A percentile compares a stretch with the other conserved stretches of the same genome.
Conservation (phyloP, 2,113 vertebrate genomes). For the Notothenia coriiceps region DNA sequence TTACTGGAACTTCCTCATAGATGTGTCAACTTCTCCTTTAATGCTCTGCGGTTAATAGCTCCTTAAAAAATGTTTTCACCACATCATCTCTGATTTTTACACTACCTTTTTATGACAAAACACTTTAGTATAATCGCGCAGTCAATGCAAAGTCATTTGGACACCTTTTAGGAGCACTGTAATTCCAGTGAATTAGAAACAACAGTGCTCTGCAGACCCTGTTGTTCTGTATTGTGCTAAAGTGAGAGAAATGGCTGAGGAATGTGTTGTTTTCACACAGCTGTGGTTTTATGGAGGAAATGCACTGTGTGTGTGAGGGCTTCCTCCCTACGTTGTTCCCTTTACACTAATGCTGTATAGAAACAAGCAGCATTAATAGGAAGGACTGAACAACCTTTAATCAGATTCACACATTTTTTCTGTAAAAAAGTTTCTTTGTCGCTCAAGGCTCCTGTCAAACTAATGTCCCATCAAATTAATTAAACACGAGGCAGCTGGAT, state of each 20-base stretch:
- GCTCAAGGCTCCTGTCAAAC: constrained; percentile 31
- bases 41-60: constrained; percentile 40
- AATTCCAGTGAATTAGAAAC: background rate
- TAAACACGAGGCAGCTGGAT: constrained; percentile 27
- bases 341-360: constrained; percentile 67
- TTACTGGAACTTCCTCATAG: constrained; percentile 74
- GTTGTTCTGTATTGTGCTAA: constrained; percentile 34
- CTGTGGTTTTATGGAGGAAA: constrained; percentile 84
- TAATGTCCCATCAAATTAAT: constrained; percentile 4
- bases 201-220: constrained; percentile 1
- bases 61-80: constrained; percentile 49
- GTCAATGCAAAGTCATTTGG: fast-evolving
- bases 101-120: constrained; percentile 10
- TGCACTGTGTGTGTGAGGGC: constrained; percentile 76
- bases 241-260: constrained; percentile 59
- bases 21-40: constrained; percentile 75
- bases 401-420: constrained; percentile 55
- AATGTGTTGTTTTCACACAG: constrained; percentile 79
- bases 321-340: constrained; percentile 82
- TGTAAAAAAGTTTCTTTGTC: constrained; percentile 17
- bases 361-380: constrained; percentile 59
- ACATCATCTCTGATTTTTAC: constrained; percentile 39
- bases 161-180: background rate
- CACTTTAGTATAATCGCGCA: background rate
- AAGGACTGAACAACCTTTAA: constrained; percentile 59